phyloP scores from a whole-genome alignment of 2,888 invertebrate genomes.

The Oscheius myriophilus region DNA sequence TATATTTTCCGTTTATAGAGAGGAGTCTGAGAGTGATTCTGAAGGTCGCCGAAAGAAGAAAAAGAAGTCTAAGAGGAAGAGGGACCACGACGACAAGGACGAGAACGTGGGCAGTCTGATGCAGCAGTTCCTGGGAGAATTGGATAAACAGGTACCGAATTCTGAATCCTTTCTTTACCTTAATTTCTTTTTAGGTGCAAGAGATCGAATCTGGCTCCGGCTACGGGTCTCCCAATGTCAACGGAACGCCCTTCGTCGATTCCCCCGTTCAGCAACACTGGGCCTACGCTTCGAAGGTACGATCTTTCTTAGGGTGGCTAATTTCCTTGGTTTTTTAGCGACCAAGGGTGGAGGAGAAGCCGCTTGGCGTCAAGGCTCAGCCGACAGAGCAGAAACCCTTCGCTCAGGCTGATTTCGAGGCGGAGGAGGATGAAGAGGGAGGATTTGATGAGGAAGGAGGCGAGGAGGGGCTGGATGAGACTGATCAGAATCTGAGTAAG shows the following conservation, averaged over 20 bases:
- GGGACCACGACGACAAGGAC: constrained; percentile 32
- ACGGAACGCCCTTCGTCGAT: constrained; percentile 3
- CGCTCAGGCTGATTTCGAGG: constrained; percentile 14
- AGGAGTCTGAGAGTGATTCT: constrained; percentile 49
- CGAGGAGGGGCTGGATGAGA: constrained; percentile 25
- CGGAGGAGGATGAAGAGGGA: constrained; percentile 31
- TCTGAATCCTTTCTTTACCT: neutral
- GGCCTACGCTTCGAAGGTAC: constrained; percentile 10
- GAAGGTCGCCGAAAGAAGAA: constrained; percentile 40
- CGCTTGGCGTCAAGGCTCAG: neutral
- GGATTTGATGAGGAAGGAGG: constrained; percentile 35
- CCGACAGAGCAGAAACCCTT: neutral
- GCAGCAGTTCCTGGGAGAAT: constrained; percentile 48
- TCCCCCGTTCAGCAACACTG: constrained; percentile 24
- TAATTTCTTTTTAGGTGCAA: constrained; percentile 8
- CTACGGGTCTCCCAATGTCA: constrained; percentile 2
- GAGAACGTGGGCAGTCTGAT: constrained; percentile 41
- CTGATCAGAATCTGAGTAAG: constrained; percentile 23
- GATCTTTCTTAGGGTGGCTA: neutral
- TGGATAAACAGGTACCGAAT: constrained; percentile 41
- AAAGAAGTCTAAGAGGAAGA: constrained; percentile 46
- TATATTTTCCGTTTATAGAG: constrained; percentile 18
- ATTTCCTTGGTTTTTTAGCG: neutral
- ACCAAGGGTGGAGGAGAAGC: constrained; percentile 2
- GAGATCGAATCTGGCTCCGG: constrained; percentile 15